These are phyloP conservation scores for Axis porcinus DNA, from an alignment of 2,113 vertebrate species.

Conservation along the genomic window DNA sequence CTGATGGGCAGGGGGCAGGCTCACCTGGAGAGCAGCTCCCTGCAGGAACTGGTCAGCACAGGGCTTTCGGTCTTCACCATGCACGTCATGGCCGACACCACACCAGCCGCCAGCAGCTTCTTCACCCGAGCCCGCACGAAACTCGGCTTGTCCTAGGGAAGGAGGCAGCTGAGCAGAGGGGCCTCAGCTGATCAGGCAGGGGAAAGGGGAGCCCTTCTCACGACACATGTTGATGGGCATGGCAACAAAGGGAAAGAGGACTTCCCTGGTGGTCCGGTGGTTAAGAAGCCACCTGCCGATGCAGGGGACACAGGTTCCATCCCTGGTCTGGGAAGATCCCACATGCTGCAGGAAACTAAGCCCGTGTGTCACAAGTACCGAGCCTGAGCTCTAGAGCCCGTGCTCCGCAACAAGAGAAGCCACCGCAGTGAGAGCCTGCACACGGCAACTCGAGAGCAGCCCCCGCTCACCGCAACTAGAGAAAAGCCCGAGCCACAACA, in stretches of 20 bases:
- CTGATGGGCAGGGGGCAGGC: rapidly evolving
- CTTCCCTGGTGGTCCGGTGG: not conserved
- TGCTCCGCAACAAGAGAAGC: not conserved
- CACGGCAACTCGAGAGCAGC: not conserved
- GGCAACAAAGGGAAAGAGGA: not conserved
- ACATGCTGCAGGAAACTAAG: not conserved
- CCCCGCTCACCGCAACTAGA: not conserved
- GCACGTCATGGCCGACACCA: constrained; percentile 93
- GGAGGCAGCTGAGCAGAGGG: not conserved
- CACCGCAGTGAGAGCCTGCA: not conserved
- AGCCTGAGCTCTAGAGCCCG: not conserved
- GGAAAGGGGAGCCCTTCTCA: not conserved
- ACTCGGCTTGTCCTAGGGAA: constrained; percentile 86
- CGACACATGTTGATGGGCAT: rapidly evolving
- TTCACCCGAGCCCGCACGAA: constrained; percentile 88
- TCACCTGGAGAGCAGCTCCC: constrained; percentile 95
- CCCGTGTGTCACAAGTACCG: rapidly evolving
- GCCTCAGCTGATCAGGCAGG: not conserved
- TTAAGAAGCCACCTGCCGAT: not conserved
- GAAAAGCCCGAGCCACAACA: not conserved
- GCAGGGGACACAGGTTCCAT: not conserved
- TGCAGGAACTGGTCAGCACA: constrained; percentile 88
- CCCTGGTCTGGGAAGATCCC: not conserved
- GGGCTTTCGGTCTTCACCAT: constrained; percentile 95
- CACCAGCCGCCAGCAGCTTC: constrained; percentile 90